Percentiles rank a stretch among this genome's conserved stretches.
Evolutionary conservation across 2,113 vertebrate genomes (phyloP).

Genomic region (Rhinopomastus cyanomelas): DNA sequence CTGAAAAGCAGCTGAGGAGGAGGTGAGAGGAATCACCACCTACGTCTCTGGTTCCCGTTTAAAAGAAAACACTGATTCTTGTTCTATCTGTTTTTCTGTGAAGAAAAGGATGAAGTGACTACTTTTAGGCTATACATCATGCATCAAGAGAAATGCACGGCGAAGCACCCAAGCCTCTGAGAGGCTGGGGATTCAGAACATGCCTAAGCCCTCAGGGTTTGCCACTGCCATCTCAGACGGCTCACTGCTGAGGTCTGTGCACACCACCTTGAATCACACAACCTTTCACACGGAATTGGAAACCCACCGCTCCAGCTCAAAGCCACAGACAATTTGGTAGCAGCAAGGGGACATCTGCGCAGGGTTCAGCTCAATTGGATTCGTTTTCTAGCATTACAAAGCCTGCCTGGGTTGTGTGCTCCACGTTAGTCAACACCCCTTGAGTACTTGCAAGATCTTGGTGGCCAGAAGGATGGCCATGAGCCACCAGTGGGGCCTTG

Average conservation of each 20-base stretch:
- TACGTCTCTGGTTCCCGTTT: neutral
- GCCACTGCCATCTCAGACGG: neutral
- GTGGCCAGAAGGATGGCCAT: too few species aligned
- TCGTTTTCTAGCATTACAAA: too few species aligned
- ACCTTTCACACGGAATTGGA: neutral
- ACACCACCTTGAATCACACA: neutral
- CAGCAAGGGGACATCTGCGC: too few species aligned
- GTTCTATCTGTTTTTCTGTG: neutral
- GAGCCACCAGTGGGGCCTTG: too few species aligned
- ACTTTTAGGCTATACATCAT: neutral
- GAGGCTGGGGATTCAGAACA: slow-evolving; percentile 12
- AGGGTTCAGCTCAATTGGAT: too few species aligned
- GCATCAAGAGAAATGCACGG: neutral
- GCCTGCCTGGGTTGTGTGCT: too few species aligned
- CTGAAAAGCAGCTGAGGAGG: slow-evolving; percentile 20
- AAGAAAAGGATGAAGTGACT: slow-evolving; percentile 26
- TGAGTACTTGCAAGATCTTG: too few species aligned
- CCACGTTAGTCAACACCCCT: too few species aligned
- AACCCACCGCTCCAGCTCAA: neutral
- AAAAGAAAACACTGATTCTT: neutral
- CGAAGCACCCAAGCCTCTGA: neutral
- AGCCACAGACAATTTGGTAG: too few species aligned
- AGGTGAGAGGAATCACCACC: slow-evolving; percentile 53
- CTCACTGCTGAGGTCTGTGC: neutral
- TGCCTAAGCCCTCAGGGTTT: neutral